Evolutionary conservation across 1,140 invertebrate genomes (phyloP), one percentile per base, ranked within the genome.

Genomic region (Antheraea mylitta): DNA sequence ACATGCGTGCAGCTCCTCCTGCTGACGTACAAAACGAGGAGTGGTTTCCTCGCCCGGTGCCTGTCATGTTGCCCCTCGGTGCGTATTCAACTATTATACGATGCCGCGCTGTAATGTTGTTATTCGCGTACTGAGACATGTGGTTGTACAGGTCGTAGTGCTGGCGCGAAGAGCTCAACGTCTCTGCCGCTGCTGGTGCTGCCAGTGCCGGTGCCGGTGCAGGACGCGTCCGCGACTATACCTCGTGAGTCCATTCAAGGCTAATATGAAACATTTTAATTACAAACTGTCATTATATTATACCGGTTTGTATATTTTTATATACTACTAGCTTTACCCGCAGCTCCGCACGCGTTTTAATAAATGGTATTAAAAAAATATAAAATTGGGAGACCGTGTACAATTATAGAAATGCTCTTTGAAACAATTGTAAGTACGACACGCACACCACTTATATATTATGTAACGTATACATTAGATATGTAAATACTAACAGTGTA

Each of bases 141-240:
- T 13, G 4, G 45, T 53, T 61, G 18, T 19, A 10, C 19, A 22
- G 18, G 13, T 8, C 60, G 18, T 10, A 8, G 60, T 3, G 19
- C 5, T 7, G 60, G 19, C 8, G 19, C 60, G 58, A 9, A n/a
- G 11, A 6, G 18, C 18, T 13, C 19, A 7, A 3, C 22, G 22
- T 30, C 18, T 5, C 18, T 76, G 65, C 69, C 75, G n/a, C 60
- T 79, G 67, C 75, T 77, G 67, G 68, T 77, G 59, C 65, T 79
- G 62, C 77, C 72, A 11, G 65, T 76, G 42, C 77, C 77, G 7
- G 67, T 79, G 18, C 71, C 70, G 3, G 64, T 53, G 62, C 59
- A n/a, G 5, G 13, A n/a, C 45, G 16, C n/a, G n/a, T n/a, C n/a
- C n/a, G n/a, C 45, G 45, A 13, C 10, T 16, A 13, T 6, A n/a